Evolutionary conservation across 2,888 invertebrate species (phyloP).

Genomic region (Cephalotes varians): DNA sequence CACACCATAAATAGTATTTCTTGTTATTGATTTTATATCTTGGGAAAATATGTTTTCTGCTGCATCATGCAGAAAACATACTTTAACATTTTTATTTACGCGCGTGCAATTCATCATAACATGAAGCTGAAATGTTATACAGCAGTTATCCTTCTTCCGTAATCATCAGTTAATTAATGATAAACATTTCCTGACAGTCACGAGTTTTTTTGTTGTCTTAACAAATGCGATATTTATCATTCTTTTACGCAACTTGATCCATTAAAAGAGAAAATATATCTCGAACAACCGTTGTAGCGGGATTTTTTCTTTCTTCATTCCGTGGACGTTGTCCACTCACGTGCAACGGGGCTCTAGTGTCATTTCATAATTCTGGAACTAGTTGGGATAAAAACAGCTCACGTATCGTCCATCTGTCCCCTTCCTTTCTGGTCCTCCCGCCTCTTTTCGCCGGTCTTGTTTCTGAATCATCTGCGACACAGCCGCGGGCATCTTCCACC

Average conservation of each 20-base stretch:
- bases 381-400: slow-evolving; percentile 40
- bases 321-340: slow-evolving; percentile 21
- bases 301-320: slow-evolving; percentile 20
- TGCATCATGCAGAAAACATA: not conserved
- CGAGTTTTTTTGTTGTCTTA: not conserved
- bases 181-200: not conserved
- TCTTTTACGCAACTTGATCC: not conserved
- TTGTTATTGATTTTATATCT: not conserved
- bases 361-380: slow-evolving; percentile 44
- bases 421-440: slow-evolving; percentile 32
- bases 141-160: not conserved
- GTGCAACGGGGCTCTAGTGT: slow-evolving; percentile 28
- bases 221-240: not conserved
- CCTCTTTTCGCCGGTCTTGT: slow-evolving; percentile 36
- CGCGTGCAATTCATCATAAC: not conserved
- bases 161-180: not conserved
- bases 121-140: not conserved
- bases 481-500: slow-evolving; percentile 67
- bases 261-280: slow-evolving; percentile 22
- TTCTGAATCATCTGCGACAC: slow-evolving; percentile 66
- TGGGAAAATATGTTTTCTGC: not conserved
- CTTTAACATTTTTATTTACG: not conserved
- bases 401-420: slow-evolving; percentile 65
- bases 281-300: slow-evolving; percentile 24
- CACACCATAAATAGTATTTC: not conserved